Conservation (phyloP, 2,113 vertebrate genomes). For the Seriola rivoliana region DNA sequence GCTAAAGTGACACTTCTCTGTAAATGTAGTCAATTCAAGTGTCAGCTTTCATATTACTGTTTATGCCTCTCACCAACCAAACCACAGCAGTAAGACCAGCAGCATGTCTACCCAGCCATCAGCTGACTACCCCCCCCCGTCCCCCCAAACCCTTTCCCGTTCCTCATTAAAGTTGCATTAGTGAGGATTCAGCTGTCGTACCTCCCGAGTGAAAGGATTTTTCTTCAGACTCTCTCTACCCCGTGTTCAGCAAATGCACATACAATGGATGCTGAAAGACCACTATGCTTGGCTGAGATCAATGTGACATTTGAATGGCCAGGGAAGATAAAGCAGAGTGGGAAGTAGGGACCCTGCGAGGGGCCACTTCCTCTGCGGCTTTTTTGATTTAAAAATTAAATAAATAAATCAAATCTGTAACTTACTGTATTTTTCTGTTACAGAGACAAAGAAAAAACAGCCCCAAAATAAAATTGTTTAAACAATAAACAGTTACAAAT, state of each 20-base stretch:
- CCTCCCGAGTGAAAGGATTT: slow-evolving; percentile 28
- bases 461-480: no score
- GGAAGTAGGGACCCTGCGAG: slow-evolving; percentile 21
- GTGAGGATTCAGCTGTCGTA: slow-evolving; percentile 34
- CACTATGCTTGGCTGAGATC: slow-evolving; percentile 35
- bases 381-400: neutral
- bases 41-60: no score
- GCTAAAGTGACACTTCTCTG: no score
- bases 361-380: slow-evolving; percentile 22
- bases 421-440: neutral
- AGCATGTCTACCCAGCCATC: neutral
- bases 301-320: slow-evolving; percentile 53
- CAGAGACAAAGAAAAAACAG: neutral
- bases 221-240: slow-evolving; percentile 19
- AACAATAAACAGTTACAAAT: no score
- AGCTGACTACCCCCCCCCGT: slow-evolving; percentile 21
- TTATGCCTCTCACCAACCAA: neutral
- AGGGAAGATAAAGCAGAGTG: slow-evolving; percentile 15
- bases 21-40: no score
- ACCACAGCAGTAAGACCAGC: neutral
- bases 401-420: neutral
- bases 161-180: slow-evolving; percentile 64
- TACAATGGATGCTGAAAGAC: slow-evolving; percentile 38
- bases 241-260: slow-evolving; percentile 31
- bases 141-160: neutral